Evolutionary conservation across 2,113 vertebrate genomes (phyloP), one percentile per base, ranked within the genome.

Genomic region (Callionymus lyra): DNA sequence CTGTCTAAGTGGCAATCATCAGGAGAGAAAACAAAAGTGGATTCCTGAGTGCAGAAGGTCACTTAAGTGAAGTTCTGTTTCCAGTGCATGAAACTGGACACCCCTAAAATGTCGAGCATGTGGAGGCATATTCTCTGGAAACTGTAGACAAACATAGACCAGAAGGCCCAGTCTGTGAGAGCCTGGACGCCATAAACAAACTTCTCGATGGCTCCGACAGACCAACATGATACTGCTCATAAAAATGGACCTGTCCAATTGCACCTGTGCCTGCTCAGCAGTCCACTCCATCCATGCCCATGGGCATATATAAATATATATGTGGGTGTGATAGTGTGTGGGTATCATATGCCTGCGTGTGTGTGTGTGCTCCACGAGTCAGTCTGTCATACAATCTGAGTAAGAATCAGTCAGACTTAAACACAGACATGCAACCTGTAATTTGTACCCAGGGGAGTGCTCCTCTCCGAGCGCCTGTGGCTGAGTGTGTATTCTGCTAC

Each of bases 41-140:
- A 61, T 66, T 65, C 48, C 50, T 62, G 36, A 12, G 53, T 27
- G 47, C 19, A 42, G 62, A 32, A 31, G 52, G 50, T 68, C 60
- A 66, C 48, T 49, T 49, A 48, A 63, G 56, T 47, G 54, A 39
- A 57, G 56, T 50, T 45, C 55, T 64, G 62, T 59, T 81, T 57
- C 63, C 57, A 46, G 43, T 31, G 13, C 33, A 57, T 72, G 72
- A 82, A 85, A 85, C 68, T 44, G 43, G 80, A 80, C 69, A 79
- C 78, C 70, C 61, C 51, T 59, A 77, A 77, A 83, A 82, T 82
- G 74, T 44, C 48, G 68, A 78, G 70, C 80, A 79, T 82, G 81
- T 85, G 81, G 56, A 60, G 77, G 73, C 80, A 67, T 72, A 81
- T 77, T 79, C 63, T 67, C 34, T 56, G 48, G 53, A 62, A 76